Evolutionary conservation across 2,113 vertebrate genomes (phyloP), one percentile per base, ranked within the genome.

Genomic region (Pavo muticus): DNA sequence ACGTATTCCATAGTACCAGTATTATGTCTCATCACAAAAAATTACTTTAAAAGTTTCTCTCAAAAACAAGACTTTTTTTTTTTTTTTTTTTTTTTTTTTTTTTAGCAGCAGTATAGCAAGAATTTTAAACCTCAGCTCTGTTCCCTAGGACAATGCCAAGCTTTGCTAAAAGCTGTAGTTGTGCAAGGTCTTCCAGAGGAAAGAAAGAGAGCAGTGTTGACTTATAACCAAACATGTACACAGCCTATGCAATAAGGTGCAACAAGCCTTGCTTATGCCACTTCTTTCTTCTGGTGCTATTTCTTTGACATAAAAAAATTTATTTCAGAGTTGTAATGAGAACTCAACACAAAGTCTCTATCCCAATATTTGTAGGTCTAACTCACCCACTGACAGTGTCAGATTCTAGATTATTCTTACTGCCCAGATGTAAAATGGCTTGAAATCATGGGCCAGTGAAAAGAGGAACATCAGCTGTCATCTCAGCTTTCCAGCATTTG

Each of bases 381-480:
- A 84, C 11, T 45, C 76, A 70, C 0, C 9, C 32, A 69, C 17
- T 17, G 77, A 47, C 71, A 47, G n/a, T 42, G 47, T 71, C 85
- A 86, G 40, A 71, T 27, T 68, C 18, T 5, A 18, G 27, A 88
- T 68, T 87, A n/a, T 70, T 88, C 72, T 91, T 32, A 68, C 23
- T 47, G 23, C 68, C 35, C 10, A 37, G 14, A 11, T 63, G 23
- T 27, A 84, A 90, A 92, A 83, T 57, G 7, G 30, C 47, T 89
- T 54, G 44, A 87, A 89, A 85, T 65, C 0, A 1, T 35, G 37
- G 40, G 64, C 81, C 85, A 77, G 56, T 90, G 67, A 90, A 91
- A 94, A 81, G 52, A 90, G 7, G 79, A 95, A 54, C 44, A 84
- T 93, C 60, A 92, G 39, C 68, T 92, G 81, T 92, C 96, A 94